Evolutionary conservation across 2,888 invertebrate species (phyloP), one percentile per base, ranked within the genome.

Genomic region (Pristionchus japonicus): DNA sequence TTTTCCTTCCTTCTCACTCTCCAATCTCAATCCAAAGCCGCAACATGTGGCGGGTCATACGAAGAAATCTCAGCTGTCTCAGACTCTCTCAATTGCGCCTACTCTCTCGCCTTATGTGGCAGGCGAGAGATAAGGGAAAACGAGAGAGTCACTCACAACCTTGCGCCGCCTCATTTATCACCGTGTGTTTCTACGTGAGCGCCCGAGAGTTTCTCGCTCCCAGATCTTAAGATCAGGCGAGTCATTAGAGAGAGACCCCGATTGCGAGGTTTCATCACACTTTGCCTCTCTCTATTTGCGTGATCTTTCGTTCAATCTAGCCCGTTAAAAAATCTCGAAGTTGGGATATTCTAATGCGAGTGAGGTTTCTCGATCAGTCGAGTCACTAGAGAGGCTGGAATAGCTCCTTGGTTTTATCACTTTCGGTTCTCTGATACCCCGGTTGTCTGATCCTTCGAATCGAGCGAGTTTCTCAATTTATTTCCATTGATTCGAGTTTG

Each of bases 1-100:
- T 77, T 77, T 77, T 47, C 77, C 77, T 77, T 77, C 43, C 77
- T 77, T 27, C 43, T 77, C 77, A n/a, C 40, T 20, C 20, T 34
- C 31, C 31, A 43, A 43, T 17, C 57, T 37, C 40, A 77, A 77
- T 77, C 77, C 43, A 43, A 77, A 77, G 77, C 77, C 77, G 77
- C 77, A 77, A 77, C 77, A 77, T 77, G 77, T 77, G 77, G 77
- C 27, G 43, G 77, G 40, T 77, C 27, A 27, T 31, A 17, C 37
- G 15, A 15, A 27, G 23, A 27, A 43, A 43, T 43, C 77, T 70
- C 70, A 70, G 70, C 70, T 70, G 40, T 47, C 43, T 77, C 77
- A 27, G 47, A 1, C 40, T 77, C 77, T 47, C 40, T 77, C 77
- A 2, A 15, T 77, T 77, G n/a, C 0, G n/a, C 77, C 43, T n/a